Conservation (phyloP, 2,113 vertebrate genomes). For the Crocuta crocuta region DNA sequence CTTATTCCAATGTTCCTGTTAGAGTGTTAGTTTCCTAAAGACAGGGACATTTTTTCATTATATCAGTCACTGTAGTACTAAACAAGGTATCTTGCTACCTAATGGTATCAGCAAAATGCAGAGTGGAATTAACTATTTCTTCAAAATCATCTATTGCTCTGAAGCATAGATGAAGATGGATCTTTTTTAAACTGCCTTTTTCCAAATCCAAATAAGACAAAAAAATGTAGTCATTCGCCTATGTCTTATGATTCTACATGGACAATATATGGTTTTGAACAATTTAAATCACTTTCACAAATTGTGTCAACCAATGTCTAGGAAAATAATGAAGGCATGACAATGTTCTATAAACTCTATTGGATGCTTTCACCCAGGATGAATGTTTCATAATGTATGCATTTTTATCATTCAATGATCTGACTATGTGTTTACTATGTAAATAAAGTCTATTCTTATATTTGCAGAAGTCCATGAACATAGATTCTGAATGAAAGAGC, state of each 20-base stretch:
- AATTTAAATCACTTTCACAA: not conserved
- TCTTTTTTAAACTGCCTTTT: not conserved
- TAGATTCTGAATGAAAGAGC: not conserved
- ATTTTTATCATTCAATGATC: not conserved
- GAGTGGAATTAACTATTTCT: not conserved
- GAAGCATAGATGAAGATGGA: not conserved
- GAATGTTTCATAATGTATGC: not conserved
- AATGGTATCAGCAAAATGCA: not conserved
- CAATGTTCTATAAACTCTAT: accelerated
- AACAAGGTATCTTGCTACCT: not conserved
- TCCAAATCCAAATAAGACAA: not conserved
- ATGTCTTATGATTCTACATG: not conserved
- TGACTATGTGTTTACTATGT: not conserved
- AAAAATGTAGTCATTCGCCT: not conserved
- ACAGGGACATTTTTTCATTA: not conserved
- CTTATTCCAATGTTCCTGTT: not conserved
- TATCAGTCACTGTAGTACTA: not conserved
- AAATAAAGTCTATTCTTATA: not conserved
- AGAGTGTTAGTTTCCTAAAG: not conserved
- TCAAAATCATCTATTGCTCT: not conserved
- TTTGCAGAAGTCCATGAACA: not conserved
- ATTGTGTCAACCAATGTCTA: not conserved
- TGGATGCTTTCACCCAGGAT: not conserved
- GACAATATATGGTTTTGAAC: not conserved
- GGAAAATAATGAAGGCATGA: not conserved